These are phyloP conservation scores for Metacarcinus magister DNA, from an alignment of 2,888 invertebrate species.

Conservation along the genomic window DNA sequence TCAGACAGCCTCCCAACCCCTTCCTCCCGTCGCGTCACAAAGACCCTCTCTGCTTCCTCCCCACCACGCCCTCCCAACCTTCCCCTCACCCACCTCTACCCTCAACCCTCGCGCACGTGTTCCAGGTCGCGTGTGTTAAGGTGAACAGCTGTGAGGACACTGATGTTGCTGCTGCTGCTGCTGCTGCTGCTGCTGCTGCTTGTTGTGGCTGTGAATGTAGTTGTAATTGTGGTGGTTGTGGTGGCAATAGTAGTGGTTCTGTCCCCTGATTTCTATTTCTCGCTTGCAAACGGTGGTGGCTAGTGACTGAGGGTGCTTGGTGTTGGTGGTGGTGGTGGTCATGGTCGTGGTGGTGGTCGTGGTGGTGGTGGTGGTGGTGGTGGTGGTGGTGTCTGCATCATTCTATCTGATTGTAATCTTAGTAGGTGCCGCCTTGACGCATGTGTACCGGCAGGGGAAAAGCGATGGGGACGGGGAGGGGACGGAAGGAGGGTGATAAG, in stretches of 20 bases:
- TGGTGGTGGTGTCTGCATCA: background rate
- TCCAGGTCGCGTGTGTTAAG: background rate
- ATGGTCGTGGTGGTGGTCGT: background rate
- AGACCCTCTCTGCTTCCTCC: background rate
- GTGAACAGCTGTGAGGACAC: background rate
- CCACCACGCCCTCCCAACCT: background rate
- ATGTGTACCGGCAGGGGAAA: conserved; percentile 1
- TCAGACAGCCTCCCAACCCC: background rate
- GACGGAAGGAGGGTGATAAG: background rate
- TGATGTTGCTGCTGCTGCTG: background rate
- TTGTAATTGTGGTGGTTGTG: background rate
- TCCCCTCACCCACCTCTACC: background rate
- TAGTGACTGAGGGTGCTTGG: background rate
- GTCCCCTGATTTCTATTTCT: background rate
- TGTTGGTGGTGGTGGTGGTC: background rate
- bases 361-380: background rate
- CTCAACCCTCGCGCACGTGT: conserved; percentile 12
- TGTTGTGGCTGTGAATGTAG: background rate
- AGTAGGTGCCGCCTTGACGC: conserved; percentile 21
- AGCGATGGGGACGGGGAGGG: background rate
- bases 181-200: background rate
- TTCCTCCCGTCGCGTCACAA: conserved; percentile 4
- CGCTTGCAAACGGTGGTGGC: background rate
- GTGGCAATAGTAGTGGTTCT: background rate
- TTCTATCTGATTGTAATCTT: conserved; percentile 11